A percentile compares a stretch with the other conserved stretches of the same genome.
Evolutionary conservation across 2,888 invertebrate genomes (phyloP).

Genomic region (Caenorhabditis zanzibari): DNA sequence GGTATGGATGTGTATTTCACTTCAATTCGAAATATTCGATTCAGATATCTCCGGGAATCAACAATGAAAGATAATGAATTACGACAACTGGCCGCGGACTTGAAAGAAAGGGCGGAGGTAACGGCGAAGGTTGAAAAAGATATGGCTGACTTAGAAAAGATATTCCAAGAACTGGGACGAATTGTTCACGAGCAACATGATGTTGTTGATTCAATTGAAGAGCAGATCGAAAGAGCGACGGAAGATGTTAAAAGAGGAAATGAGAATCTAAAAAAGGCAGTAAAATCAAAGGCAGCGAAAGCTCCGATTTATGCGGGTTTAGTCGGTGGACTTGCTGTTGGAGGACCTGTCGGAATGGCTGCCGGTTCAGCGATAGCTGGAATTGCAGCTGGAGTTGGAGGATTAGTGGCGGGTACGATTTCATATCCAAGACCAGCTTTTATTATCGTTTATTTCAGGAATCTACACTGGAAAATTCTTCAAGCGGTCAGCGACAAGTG

Average conservation of each 20-base stretch:
- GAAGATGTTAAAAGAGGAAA: slow-evolving; percentile 79
- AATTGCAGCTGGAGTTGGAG: slow-evolving; percentile 79
- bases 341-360: slow-evolving; percentile 80
- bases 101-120: slow-evolving; percentile 69
- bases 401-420: slow-evolving; percentile 77
- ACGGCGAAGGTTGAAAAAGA: slow-evolving; percentile 71
- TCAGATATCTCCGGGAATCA: slow-evolving; percentile 58
- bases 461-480: slow-evolving; percentile 75
- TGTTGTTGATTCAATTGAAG: slow-evolving; percentile 80
- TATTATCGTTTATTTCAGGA: slow-evolving; percentile 59
- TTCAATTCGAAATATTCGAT: too few relatives aligned
- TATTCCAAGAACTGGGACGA: slow-evolving; percentile 76
- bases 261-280: slow-evolving; percentile 78
- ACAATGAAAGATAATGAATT: slow-evolving; percentile 54
- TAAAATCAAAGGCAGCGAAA: slow-evolving; percentile 78
- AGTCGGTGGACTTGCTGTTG: slow-evolving; percentile 79
- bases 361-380: slow-evolving; percentile 81
- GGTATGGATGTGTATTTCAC: too few relatives aligned
- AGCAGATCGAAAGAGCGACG: slow-evolving; percentile 78
- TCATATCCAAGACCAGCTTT: too few relatives aligned
- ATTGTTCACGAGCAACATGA: slow-evolving; percentile 82
- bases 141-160: slow-evolving; percentile 79
- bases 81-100: slow-evolving; percentile 61
- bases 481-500: slow-evolving; percentile 69
- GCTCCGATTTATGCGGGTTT: slow-evolving; percentile 78